Evolutionary conservation across 2,797 vertebrate genomes (phyloP).

Genomic region (Sorex maritimensis): DNA sequence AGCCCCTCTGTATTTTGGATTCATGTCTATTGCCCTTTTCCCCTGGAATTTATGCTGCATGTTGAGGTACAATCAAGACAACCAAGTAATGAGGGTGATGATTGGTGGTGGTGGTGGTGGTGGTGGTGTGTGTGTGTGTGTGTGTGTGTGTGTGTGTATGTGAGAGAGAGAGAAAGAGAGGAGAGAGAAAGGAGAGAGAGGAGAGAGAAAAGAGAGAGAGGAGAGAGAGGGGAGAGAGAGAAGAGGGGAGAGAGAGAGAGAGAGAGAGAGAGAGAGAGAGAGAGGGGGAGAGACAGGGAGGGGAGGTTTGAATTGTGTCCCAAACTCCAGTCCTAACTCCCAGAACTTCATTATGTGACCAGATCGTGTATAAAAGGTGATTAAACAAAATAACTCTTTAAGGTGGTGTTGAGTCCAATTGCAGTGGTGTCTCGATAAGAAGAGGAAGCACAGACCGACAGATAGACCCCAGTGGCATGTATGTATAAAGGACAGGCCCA

Average conservation of each 20-base stretch:
- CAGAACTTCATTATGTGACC: not conserved
- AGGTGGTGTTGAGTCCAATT: not conserved
- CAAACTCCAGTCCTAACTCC: not conserved
- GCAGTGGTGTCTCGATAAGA: not conserved
- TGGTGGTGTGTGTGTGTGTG: no score
- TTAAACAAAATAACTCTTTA: not conserved
- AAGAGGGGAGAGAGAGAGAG: no score
- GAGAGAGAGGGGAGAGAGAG: no score
- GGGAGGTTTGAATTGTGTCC: no score
- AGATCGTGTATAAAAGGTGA: not conserved
- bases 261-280: no score
- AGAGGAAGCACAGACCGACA: not conserved
- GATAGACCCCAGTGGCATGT: not conserved
- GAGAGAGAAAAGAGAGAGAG: no score
- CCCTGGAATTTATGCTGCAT: not conserved
- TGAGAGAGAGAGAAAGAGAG: no score
- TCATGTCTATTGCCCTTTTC: not conserved
- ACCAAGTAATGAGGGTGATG: not conserved
- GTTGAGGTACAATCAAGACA: not conserved
- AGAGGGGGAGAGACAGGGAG: no score
- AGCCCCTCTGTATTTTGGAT: accelerated
- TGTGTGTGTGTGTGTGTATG: no score
- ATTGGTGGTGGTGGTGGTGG: no score
- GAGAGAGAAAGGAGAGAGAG: no score
- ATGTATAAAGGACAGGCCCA: not conserved